Evolutionary conservation across 2,888 invertebrate species (phyloP).

Genomic region (Argyresthia albistria): DNA sequence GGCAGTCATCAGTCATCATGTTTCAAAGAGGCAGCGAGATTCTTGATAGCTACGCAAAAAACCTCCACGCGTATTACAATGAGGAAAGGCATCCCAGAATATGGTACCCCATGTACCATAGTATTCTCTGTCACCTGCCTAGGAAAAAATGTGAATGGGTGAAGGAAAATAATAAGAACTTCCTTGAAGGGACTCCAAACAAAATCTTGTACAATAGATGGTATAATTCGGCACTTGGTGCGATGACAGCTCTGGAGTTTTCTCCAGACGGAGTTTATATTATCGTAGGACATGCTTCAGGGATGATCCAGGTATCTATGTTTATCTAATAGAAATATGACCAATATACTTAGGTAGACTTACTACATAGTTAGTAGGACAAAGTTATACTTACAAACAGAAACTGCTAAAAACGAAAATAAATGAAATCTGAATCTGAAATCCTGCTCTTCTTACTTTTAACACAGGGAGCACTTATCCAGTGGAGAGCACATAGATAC

Average conservation of each 20-base stretch:
- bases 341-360: too few species aligned
- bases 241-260: conserved; percentile 45
- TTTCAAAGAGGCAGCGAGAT: conserved; percentile 12
- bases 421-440: too few species aligned
- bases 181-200: conserved; percentile 34
- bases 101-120: conserved; percentile 48
- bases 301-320: conserved; percentile 56
- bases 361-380: too few species aligned
- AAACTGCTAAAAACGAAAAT: too few species aligned
- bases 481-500: too few species aligned
- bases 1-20: too few species aligned
- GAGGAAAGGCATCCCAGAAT: conserved; percentile 26
- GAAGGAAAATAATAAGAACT: conserved; percentile 30
- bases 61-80: conserved; percentile 23
- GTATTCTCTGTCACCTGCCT: background rate
- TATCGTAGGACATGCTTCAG: conserved; percentile 57
- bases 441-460: too few species aligned
- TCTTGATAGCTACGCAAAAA: conserved; percentile 24
- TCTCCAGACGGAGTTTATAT: conserved; percentile 50
- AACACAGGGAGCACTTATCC: too few species aligned
- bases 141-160: conserved; percentile 24
- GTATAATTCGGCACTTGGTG: conserved; percentile 41
- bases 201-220: conserved; percentile 36
- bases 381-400: too few species aligned
- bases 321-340: too few species aligned